A percentile compares a stretch with the other conserved stretches of the same genome.
Conservation (phyloP, 92 coral and sea anemone genomes). For the Porites lobata region DNA sequence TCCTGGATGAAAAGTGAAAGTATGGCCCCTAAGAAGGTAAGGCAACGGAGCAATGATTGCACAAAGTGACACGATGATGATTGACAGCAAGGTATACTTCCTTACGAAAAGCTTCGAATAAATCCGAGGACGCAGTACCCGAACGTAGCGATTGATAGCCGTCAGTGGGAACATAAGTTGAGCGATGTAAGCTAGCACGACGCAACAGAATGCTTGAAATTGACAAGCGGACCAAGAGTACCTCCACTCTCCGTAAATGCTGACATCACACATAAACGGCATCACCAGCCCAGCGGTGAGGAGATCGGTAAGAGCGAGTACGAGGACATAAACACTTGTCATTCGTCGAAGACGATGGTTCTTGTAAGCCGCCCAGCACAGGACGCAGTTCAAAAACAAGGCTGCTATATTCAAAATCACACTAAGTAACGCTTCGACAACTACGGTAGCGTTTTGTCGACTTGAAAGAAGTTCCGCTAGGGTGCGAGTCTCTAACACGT, state of each 20-base stretch:
- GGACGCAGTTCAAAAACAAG: constrained; percentile 7
- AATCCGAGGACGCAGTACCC: constrained; percentile 21
- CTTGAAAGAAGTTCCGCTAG: constrained; percentile 1
- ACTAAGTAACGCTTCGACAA: background rate
- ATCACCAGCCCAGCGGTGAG: constrained; percentile 20
- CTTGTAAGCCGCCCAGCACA: constrained; percentile 23
- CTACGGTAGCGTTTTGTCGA: background rate
- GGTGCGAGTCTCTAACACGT: background rate
- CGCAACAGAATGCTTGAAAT: constrained; percentile 17
- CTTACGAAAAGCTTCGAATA: constrained; percentile 20
- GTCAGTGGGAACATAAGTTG: constrained; percentile 25
- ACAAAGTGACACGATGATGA: background rate
- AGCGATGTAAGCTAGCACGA: constrained; percentile 25
- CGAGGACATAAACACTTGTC: constrained; percentile 29
- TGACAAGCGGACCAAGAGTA: constrained; percentile 4
- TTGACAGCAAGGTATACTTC: constrained; percentile 13
- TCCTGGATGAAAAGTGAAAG: constrained; percentile 33
- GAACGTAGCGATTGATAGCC: constrained; percentile 30
- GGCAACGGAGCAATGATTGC: constrained; percentile 15
- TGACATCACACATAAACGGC: constrained; percentile 7
- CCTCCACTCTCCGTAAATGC: background rate
- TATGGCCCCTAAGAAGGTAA: constrained; percentile 10
- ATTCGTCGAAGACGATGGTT: constrained; percentile 42
- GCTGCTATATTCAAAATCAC: constrained; percentile 17
- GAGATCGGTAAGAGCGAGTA: constrained; percentile 24